These are phyloP conservation scores for Apotomis capreana DNA, from an alignment of 2,888 invertebrate genomes.

Conservation along the genomic window DNA sequence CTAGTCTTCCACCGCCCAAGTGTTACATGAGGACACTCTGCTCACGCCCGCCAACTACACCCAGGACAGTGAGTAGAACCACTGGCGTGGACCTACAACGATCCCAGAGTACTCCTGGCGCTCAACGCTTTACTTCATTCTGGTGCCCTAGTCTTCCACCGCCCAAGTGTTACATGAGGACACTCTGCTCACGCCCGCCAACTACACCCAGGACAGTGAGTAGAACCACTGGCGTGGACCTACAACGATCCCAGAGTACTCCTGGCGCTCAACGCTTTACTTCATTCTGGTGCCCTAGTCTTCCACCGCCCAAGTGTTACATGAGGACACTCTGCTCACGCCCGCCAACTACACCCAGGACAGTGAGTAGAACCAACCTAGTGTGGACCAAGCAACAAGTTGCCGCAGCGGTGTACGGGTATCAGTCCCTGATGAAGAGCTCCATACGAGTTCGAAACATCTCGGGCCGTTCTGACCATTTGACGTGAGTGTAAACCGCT, in stretches of 20 bases:
- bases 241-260: constrained; percentile 51
- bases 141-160: constrained; percentile 58
- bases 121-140: constrained; percentile 56
- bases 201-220: constrained; percentile 63
- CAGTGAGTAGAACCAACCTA: constrained; percentile 50
- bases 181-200: constrained; percentile 49
- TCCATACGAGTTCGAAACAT: too few species aligned
- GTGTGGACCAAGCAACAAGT: too few species aligned
- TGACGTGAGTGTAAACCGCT: too few species aligned
- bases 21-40: constrained; percentile 56
- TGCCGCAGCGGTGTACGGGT: too few species aligned
- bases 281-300: constrained; percentile 57
- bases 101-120: constrained; percentile 62
- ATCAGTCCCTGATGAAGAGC: too few species aligned
- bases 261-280: constrained; percentile 64
- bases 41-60: constrained; percentile 60
- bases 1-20: constrained; percentile 53
- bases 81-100: constrained; percentile 5
- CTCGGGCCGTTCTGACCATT: too few species aligned
- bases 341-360: constrained; percentile 58
- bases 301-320: constrained; percentile 56
- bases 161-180: constrained; percentile 59
- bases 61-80: constrained; percentile 51
- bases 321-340: constrained; percentile 52
- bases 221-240: background rate